Evolutionary conservation across 1,140 invertebrate genomes (phyloP).

Genomic region (Hesperophylax magnus): DNA sequence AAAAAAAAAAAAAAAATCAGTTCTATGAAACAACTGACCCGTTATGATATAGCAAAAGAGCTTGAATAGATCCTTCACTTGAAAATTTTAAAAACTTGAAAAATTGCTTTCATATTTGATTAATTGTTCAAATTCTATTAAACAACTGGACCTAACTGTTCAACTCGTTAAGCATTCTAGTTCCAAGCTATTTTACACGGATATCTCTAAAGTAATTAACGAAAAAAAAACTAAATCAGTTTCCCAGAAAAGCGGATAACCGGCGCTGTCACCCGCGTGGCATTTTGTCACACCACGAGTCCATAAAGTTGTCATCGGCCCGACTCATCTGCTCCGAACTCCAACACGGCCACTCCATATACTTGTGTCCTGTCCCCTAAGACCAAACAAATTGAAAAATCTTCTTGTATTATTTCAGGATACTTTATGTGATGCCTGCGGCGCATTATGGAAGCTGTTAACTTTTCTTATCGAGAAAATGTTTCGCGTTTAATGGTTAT

Average conservation of each 20-base stretch:
- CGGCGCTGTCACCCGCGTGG: not conserved
- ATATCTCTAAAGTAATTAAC: too few relatives aligned
- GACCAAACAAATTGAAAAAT: constrained; percentile 22
- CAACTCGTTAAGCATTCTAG: too few relatives aligned
- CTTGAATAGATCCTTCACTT: too few relatives aligned
- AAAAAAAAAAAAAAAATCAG: too few relatives aligned
- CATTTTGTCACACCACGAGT: not conserved
- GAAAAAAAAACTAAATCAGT: not conserved
- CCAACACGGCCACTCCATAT: not conserved
- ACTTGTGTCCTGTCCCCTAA: not conserved
- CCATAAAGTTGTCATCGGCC: constrained; percentile 42
- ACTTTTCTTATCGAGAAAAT: constrained; percentile 25
- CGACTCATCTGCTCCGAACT: not conserved
- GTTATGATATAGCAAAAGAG: too few relatives aligned
- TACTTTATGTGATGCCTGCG: not conserved
- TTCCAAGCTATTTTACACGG: too few relatives aligned
- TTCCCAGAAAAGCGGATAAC: not conserved
- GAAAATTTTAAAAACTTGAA: too few relatives aligned
- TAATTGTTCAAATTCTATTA: too few relatives aligned
- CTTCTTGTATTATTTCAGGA: constrained; percentile 14
- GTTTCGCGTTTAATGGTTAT: not conserved
- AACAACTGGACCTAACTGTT: too few relatives aligned
- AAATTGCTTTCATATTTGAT: too few relatives aligned
- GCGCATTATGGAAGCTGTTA: constrained; percentile 23
- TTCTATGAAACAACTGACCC: too few relatives aligned